Evolutionary conservation across 1,140 invertebrate genomes (phyloP), one percentile per base, ranked within the genome.

Genomic region (Colletes latitarsis): DNA sequence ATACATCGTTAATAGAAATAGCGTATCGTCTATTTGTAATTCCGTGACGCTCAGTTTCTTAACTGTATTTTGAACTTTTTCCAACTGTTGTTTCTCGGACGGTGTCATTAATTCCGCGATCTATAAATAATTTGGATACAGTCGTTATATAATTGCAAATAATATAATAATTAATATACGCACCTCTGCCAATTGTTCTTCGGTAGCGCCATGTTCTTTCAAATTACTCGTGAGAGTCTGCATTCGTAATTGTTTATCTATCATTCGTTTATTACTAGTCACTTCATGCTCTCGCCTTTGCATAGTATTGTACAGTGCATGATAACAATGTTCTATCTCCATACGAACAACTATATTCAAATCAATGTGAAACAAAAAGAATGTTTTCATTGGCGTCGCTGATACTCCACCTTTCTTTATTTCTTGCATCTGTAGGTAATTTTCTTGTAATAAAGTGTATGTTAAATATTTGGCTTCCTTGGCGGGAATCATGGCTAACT

Each of bases 391-490:
- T 17, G 95, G 95, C 14, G 94, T 94, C 80, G 89, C 86, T 0
- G 92, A 91, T 43, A 91, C 89, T 30, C 93, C 92, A 0, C 90
- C 81, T 49, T 94, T 93, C 76, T 94, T 95, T 1, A 94, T 84
- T 77, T 96, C 94, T 93, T 97, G 95, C 46, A 96, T 93, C 77
- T 95, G 94, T 17, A 98, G 93, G 89, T 97, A 98, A 90, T 97
- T 96, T 89, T 98, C 96, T 91, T 97, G 95, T 52, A 98, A 93
- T 74, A 99, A 92, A 83, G 94, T 95, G 91, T 98, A 98, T 1
- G 97, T 96, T 5, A 98, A 89, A 66, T 96, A 95, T 91, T 98
- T 98, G 0, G 96, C 96, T 92, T 98, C 97, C 91, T 98, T 98
- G 19, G 96, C 95, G 2, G 97, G 96, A 82, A 98, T 96, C 97